Percentiles rank a stretch among this genome's conserved stretches.
Evolutionary conservation across 2,888 invertebrate genomes (phyloP).

Genomic region (Folsomia candida): DNA sequence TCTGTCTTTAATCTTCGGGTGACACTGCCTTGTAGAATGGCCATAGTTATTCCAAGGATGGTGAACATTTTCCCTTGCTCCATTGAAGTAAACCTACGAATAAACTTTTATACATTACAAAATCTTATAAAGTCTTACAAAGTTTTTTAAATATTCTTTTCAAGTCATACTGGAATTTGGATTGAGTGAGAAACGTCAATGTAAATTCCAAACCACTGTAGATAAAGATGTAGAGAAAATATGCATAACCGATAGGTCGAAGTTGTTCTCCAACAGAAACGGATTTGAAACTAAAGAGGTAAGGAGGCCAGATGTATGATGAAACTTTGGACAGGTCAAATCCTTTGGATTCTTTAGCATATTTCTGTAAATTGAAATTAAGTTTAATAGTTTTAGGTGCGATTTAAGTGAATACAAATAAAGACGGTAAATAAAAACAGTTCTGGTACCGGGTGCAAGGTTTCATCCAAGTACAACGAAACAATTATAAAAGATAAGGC

Average conservation of each 20-base stretch:
- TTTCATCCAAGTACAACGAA: conserved; percentile 39
- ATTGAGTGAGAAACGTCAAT: conserved; percentile 91
- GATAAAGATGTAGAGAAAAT: conserved; percentile 87
- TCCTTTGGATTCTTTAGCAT: conserved; percentile 15
- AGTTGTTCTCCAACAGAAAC: conserved; percentile 65
- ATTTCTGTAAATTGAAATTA: conserved; percentile 27
- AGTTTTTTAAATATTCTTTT: too few species aligned
- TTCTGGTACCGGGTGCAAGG: conserved; percentile 7
- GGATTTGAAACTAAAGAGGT: conserved; percentile 42
- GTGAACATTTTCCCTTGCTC: conserved; percentile 98
- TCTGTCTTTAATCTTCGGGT: conserved; percentile 73
- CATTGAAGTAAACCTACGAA: conserved; percentile 76
- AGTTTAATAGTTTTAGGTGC: not conserved
- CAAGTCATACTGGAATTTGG: conserved; percentile 62
- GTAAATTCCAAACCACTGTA: conserved; percentile 98
- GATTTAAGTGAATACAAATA: not conserved
- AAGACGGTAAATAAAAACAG: too few species aligned
- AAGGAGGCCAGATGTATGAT: conserved; percentile 36
- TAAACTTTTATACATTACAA: conserved; percentile 12
- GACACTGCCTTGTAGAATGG: conserved; percentile 81
- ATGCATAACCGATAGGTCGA: conserved; percentile 69
- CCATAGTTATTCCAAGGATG: conserved; percentile 89
- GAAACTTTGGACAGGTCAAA: conserved; percentile 21
- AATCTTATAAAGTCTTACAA: too few species aligned
- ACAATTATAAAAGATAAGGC: conserved; percentile 31